Base-by-base conservation (phyloP, 2,113 vertebrate genomes). In the Oryzias melastigma region DNA sequence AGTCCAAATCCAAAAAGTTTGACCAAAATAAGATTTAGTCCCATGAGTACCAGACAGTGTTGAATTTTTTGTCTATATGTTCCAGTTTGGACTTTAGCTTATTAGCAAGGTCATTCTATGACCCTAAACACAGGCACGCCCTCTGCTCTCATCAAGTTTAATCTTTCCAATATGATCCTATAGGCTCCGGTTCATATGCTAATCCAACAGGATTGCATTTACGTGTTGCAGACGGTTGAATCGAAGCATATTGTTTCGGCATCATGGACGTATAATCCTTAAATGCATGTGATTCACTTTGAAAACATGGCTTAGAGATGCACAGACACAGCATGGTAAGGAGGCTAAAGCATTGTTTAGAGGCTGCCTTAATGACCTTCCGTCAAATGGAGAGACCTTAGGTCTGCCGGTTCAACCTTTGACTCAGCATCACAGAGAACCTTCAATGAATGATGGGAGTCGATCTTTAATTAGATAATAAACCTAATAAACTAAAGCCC, bases 71-170 rank as follows among this genome's bases (percentile, higher is more conserved):
- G 8, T 27, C 25, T 10, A 10, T 35, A 35, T 1, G 8, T 35
- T 35, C 29, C 7, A 35, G 29, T 35, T 35, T 35, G 35, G 35
- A 35, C 35, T 35, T 35, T 35, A 12, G 35, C 8, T 35, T 35
- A 12, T 35, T 10, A 12, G 8, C 35, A 35, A 35, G 35, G 10
- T 35, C 35, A 35, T 12, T 35, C 35, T 12, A 35, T 35, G 25
- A 17, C 20, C 14, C 40, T 19, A 47, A 41, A 48, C 29, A 19
- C 54, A 3, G 8, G 50, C 48, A 29, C 19, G 62, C 2, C 40
- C 5, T 22, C 10, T 56, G 15, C 20, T 18, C 56, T 54, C 17
- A 53, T 63, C 53, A 63, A 54, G 48, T 52, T 62, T 43, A 14
- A 16, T 68, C 44, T 13, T 22, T 22, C 22, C 22, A 25, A 53